A percentile compares a stretch with the other conserved stretches of the same genome.
These are phyloP conservation scores for Tetragonisca angustula DNA, from an alignment of 2,888 invertebrate species.

Conservation along the genomic window DNA sequence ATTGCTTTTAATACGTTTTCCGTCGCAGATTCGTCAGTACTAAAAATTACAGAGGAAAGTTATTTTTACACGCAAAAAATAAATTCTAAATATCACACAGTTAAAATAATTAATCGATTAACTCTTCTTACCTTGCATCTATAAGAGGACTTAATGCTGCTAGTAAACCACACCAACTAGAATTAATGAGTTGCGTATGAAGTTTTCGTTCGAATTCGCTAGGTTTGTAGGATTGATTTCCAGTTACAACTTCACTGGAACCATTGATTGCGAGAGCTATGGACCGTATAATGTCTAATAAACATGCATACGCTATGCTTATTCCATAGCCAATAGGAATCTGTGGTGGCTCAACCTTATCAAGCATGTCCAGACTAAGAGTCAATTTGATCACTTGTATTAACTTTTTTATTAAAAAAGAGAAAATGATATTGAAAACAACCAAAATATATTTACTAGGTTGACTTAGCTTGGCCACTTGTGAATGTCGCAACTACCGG, in stretches of 20 bases:
- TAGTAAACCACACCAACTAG: constrained; percentile 97
- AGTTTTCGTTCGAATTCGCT: constrained; percentile 84
- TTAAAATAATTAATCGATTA: constrained; percentile 1
- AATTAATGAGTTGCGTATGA: constrained; percentile 92
- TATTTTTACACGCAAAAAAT: constrained; percentile 9
- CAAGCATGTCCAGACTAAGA: constrained; percentile 96
- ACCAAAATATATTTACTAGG: constrained; percentile 88
- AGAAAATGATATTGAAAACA: background rate
- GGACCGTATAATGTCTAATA: constrained; percentile 95
- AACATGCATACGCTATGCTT: constrained; percentile 96
- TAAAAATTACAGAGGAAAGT: constrained; percentile 72
- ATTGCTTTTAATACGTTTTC: constrained; percentile 96
- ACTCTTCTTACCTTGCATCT: constrained; percentile 90
- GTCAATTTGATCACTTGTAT: background rate
- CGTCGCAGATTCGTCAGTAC: constrained; percentile 96
- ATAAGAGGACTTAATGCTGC: constrained; percentile 96
- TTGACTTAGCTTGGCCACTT: constrained; percentile 93
- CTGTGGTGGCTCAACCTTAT: constrained; percentile 96
- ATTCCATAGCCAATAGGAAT: constrained; percentile 99
- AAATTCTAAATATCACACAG: background rate
- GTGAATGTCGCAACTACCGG: constrained; percentile 94
- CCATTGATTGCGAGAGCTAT: constrained; percentile 90
- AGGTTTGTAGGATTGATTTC: constrained; percentile 82
- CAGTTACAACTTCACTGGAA: constrained; percentile 83
- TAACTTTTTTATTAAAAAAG: background rate